Percentiles rank a stretch among this genome's conserved stretches.
Evolutionary conservation across 2,888 invertebrate species (phyloP).

Genomic region (Podotricha telesiphe): DNA sequence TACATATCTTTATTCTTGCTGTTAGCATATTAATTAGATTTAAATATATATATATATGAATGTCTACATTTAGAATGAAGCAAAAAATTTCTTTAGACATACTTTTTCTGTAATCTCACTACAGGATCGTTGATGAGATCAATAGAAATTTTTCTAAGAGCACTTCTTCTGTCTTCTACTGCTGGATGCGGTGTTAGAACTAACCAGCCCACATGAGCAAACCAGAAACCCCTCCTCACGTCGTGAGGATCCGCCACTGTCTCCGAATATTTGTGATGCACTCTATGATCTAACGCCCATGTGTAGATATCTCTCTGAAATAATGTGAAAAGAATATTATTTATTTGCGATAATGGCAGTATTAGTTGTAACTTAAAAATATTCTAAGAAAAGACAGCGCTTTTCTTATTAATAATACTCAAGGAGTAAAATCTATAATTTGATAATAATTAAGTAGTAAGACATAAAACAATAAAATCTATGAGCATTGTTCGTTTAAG

Average conservation of each 20-base stretch:
- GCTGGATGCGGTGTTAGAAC: conserved; percentile 92
- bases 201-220: conserved; percentile 96
- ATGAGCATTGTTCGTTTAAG: too few relatives aligned
- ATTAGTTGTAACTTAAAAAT: too few relatives aligned
- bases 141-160: conserved; percentile 83
- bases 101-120: conserved; percentile 90
- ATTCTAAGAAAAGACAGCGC: too few relatives aligned
- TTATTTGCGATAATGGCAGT: too few relatives aligned
- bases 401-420: too few relatives aligned
- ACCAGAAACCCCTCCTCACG: conserved; percentile 93
- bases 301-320: conserved; percentile 91
- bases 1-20: too few relatives aligned
- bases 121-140: conserved; percentile 89
- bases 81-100: conserved; percentile 48
- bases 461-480: too few relatives aligned
- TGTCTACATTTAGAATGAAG: background rate
- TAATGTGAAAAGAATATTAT: background rate
- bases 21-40: too few relatives aligned
- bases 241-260: conserved; percentile 94
- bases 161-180: conserved; percentile 86
- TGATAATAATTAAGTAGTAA: too few relatives aligned
- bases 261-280: conserved; percentile 95
- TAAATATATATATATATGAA: too few relatives aligned
- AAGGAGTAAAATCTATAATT: too few relatives aligned
- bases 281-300: conserved; percentile 94